phyloP scores from a whole-genome alignment of 37 sponge, comb jelly and placozoan genomes.

The Ephydatia muelleri region DNA sequence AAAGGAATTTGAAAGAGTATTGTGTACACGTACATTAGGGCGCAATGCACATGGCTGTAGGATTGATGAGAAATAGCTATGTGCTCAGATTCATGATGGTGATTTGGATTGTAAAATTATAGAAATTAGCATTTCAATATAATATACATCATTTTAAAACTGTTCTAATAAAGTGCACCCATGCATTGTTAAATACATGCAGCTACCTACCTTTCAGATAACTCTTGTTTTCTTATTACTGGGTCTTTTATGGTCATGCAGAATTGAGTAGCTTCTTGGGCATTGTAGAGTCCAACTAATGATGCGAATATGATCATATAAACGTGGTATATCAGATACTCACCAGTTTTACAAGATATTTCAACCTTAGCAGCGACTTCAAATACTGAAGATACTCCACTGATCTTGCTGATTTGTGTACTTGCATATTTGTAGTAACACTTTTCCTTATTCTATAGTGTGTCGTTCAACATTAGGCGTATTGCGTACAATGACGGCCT shows the following conservation, averaged over 20 bases:
- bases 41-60: constrained; percentile 1
- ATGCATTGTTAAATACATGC: background rate
- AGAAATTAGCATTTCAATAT: background rate
- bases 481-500: background rate
- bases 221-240: background rate
- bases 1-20: constrained; percentile 1
- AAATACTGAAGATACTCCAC: background rate
- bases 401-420: constrained; percentile 1
- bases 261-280: background rate
- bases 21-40: background rate
- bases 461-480: background rate
- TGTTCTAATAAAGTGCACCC: background rate
- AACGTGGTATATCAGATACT: constrained; percentile 1
- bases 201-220: constrained; percentile 1
- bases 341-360: background rate
- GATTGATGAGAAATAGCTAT: background rate
- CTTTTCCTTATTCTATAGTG: background rate
- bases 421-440: constrained; percentile 1
- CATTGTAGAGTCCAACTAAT: constrained; percentile 1
- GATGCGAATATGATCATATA: background rate
- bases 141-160: background rate
- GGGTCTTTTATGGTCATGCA: constrained; percentile 1
- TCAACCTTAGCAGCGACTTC: constrained; percentile 1
- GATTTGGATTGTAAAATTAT: background rate
- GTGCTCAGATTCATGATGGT: background rate